Evolutionary conservation across 2,113 vertebrate genomes (phyloP).

Genomic region (Toxotes chatareus): DNA sequence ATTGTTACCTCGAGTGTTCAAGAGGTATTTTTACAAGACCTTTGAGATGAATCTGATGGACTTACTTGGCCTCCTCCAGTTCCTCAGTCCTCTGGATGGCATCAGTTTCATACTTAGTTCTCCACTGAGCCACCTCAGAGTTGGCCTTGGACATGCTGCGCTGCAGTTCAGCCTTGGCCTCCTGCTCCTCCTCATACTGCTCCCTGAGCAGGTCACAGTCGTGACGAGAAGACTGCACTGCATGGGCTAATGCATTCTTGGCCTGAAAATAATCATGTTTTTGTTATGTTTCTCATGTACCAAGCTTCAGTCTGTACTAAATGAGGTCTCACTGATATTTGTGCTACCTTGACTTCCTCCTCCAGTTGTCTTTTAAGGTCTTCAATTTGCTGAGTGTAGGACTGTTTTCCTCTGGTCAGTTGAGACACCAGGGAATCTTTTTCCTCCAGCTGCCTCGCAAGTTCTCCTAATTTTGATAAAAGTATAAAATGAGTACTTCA

Average conservation of each 20-base stretch:
- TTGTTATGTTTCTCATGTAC: background rate
- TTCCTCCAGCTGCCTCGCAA: conserved; percentile 88
- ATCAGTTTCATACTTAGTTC: conserved; percentile 95
- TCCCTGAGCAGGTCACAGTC: conserved; percentile 88
- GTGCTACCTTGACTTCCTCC: conserved; percentile 86
- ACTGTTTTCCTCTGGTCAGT: conserved; percentile 87
- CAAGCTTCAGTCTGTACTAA: too few relatives aligned
- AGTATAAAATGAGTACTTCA: background rate
- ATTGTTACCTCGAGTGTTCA: too few relatives aligned
- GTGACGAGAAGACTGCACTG: conserved; percentile 87
- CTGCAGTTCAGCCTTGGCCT: conserved; percentile 87
- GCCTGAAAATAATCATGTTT: conserved; percentile 75
- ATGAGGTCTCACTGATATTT: background rate
- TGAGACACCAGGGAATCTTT: conserved; percentile 89
- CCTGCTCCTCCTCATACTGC: conserved; percentile 89
- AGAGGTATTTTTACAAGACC: background rate
- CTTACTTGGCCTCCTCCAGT: conserved; percentile 94
- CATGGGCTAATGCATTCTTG: conserved; percentile 88
- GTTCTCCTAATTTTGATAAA: conserved; percentile 79
- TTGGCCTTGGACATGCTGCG: conserved; percentile 88
- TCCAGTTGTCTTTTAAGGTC: conserved; percentile 91
- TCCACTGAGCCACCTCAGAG: conserved; percentile 91
- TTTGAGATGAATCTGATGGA: background rate
- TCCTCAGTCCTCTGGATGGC: conserved; percentile 94
- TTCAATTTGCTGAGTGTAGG: conserved; percentile 90